phyloP scores from a whole-genome alignment of 2,888 invertebrate genomes.

The Mactromeris polynyma region DNA sequence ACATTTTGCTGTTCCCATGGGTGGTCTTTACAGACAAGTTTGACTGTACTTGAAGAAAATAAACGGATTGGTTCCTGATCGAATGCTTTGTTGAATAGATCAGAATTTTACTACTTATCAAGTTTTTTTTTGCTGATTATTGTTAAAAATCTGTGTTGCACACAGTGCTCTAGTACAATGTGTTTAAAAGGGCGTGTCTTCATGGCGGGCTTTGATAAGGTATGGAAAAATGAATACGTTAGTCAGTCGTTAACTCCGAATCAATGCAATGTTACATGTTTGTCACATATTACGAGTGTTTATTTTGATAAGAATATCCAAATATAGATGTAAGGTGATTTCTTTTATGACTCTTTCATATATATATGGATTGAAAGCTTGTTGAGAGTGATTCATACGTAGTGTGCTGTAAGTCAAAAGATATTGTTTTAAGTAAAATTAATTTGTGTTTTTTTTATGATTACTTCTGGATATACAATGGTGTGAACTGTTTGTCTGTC shows the following conservation, averaged over 20 bases:
- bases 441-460: too few relatives aligned
- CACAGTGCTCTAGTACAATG: background rate
- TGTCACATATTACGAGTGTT: background rate
- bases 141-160: constrained; percentile 9
- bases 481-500: background rate
- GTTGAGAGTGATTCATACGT: background rate
- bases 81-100: background rate
- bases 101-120: background rate
- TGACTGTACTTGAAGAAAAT: too few relatives aligned
- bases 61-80: too few relatives aligned
- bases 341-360: background rate
- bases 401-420: background rate
- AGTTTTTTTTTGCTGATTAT: background rate
- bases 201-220: background rate
- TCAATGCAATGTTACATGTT: background rate
- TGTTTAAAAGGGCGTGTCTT: background rate
- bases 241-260: background rate
- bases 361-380: background rate
- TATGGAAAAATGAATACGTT: background rate
- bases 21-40: too few relatives aligned
- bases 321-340: background rate
- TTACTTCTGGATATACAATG: background rate
- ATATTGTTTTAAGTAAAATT: too few relatives aligned
- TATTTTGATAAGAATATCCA: background rate
- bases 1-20: too few relatives aligned